Conservation (phyloP, 2,113 vertebrate species). For the Pseudonaja textilis region DNA sequence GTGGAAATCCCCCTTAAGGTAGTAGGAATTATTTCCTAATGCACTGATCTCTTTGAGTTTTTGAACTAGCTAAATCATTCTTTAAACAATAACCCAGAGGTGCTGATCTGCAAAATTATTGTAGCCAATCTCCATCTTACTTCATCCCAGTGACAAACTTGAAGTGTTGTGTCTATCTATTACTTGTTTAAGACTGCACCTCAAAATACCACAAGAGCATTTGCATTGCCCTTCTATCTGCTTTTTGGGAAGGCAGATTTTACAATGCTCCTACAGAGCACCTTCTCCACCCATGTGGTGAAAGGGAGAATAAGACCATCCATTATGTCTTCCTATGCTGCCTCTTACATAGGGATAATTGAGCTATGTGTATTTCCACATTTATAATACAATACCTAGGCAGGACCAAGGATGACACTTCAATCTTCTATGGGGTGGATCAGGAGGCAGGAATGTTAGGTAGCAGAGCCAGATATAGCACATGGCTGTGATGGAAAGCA, state of each 20-base stretch:
- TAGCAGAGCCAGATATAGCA: background rate
- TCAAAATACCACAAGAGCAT: background rate
- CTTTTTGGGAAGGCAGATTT: background rate
- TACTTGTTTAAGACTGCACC: background rate
- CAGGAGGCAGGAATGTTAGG: background rate
- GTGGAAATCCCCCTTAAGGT: background rate
- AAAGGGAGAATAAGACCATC: background rate
- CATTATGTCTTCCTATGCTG: background rate
- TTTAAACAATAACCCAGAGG: background rate
- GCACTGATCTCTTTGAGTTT: background rate
- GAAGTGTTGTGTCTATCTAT: background rate
- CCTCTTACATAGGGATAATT: background rate
- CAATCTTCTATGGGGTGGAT: background rate
- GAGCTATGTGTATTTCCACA: background rate
- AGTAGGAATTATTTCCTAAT: background rate
- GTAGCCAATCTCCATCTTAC: background rate
- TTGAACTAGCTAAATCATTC: background rate
- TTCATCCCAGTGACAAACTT: background rate
- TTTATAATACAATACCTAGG: background rate
- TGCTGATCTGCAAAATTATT: background rate
- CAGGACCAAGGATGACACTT: background rate
- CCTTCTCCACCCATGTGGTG: background rate
- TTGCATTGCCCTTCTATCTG: background rate
- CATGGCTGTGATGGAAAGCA: background rate
- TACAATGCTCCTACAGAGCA: background rate